These are phyloP conservation scores for Hedya salicella DNA, from an alignment of 2,888 invertebrate genomes.

Conservation along the genomic window DNA sequence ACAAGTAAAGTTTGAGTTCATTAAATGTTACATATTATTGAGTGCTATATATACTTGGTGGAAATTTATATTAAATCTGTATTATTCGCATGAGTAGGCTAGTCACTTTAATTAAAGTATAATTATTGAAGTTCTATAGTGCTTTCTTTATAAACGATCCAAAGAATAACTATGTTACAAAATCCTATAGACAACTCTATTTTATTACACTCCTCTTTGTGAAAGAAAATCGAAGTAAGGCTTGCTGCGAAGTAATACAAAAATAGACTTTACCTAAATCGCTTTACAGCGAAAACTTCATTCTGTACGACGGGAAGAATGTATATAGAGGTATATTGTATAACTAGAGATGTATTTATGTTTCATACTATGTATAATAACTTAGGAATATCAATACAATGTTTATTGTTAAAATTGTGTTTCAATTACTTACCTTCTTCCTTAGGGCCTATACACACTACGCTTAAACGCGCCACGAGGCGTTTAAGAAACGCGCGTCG, in stretches of 20 bases:
- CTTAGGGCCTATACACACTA: too few species aligned
- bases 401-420: constrained; percentile 73
- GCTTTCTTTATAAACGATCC: constrained; percentile 13
- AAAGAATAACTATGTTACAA: constrained; percentile 22
- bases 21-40: neutral
- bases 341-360: constrained; percentile 75
- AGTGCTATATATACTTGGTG: constrained; percentile 24
- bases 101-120: neutral
- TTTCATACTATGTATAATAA: constrained; percentile 74
- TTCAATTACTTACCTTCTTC: constrained; percentile 57
- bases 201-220: neutral
- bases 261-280: neutral
- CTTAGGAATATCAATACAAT: constrained; percentile 74
- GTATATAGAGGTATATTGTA: constrained; percentile 67
- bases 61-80: constrained; percentile 2
- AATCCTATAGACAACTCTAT: neutral
- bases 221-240: neutral
- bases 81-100: constrained; percentile 13
- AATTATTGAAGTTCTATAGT: neutral
- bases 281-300: constrained; percentile 11
- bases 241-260: neutral
- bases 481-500: too few species aligned
- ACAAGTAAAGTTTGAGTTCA: neutral
- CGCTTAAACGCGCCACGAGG: too few species aligned
- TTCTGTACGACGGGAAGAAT: constrained; percentile 45